A percentile compares a stretch with the other conserved stretches of the same genome.
Evolutionary conservation across 30 jellyfish, hydroid and myxozoan genomes (phyloP).

Genomic region (Aurelia sp.): DNA sequence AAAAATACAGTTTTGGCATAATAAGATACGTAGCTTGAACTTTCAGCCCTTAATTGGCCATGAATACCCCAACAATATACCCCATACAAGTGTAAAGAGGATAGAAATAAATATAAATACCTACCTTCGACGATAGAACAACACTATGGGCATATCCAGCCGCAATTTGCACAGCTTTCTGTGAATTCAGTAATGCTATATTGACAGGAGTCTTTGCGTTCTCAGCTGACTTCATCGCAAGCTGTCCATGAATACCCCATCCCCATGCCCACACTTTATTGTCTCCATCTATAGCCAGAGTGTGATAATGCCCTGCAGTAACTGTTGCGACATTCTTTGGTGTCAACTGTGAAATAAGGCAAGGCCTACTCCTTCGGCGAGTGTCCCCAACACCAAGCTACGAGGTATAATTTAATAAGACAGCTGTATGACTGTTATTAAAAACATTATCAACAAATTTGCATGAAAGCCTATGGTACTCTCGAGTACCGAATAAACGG

Average conservation of each 20-base stretch:
- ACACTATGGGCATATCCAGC: slow-evolving; percentile 98
- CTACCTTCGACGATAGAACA: slow-evolving; percentile 81
- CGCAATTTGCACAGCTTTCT: slow-evolving; percentile 84
- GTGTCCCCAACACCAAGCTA: slow-evolving; percentile 97
- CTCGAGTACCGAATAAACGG: too few relatives aligned
- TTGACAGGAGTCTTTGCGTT: slow-evolving; percentile 77
- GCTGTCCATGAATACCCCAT: slow-evolving; percentile 99
- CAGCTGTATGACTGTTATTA: too few relatives aligned
- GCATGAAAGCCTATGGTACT: too few relatives aligned
- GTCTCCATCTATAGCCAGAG: slow-evolving; percentile 87
- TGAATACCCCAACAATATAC: slow-evolving; percentile 68
- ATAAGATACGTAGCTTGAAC: neutral
- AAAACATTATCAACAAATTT: too few relatives aligned
- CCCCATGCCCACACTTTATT: slow-evolving; percentile 95
- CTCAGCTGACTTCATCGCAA: slow-evolving; percentile 81
- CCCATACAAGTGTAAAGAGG: too few relatives aligned
- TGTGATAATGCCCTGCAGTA: slow-evolving; percentile 91
- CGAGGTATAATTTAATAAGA: too few relatives aligned
- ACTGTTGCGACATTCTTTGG: slow-evolving; percentile 77
- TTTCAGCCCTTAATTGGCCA: slow-evolving; percentile 94
- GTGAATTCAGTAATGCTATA: slow-evolving; percentile 57
- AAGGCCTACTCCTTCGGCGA: slow-evolving; percentile 92
- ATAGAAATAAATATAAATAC: neutral
- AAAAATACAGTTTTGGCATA: too few relatives aligned
- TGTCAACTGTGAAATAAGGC: slow-evolving; percentile 79